A percentile compares a stretch with the other conserved stretches of the same genome.
phyloP scores from a whole-genome alignment of 2,888 invertebrate species.

The Nymphalis polychloros region DNA sequence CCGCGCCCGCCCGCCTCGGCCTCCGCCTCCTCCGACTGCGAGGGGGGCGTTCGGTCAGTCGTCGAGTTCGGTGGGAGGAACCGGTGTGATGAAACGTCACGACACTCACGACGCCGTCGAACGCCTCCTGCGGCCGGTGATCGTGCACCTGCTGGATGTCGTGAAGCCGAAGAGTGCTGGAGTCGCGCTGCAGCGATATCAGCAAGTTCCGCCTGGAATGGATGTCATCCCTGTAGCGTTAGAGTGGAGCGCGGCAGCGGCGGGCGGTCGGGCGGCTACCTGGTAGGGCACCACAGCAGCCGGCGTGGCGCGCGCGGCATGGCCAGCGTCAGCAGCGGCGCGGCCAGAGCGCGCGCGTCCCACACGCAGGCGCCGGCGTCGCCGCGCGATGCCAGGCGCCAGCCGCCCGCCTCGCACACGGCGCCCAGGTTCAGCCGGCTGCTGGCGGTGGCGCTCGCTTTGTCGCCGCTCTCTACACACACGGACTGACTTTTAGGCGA shows the following conservation, averaged over 20 bases:
- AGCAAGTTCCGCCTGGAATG: slow-evolving; percentile 85
- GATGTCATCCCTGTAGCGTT: not conserved
- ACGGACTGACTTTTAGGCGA: not conserved
- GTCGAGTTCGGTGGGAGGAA: no score
- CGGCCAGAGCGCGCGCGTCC: slow-evolving; percentile 93
- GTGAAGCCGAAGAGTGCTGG: slow-evolving; percentile 88
- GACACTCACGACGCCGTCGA: slow-evolving; percentile 47
- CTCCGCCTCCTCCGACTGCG: slow-evolving; percentile 49
- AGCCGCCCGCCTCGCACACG: slow-evolving; percentile 88
- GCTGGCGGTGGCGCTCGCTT: slow-evolving; percentile 84
- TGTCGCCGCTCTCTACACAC: slow-evolving; percentile 59
- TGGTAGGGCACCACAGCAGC: slow-evolving; percentile 94
- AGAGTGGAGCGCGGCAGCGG: not conserved
- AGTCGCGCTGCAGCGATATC: slow-evolving; percentile 91
- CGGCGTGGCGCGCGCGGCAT: slow-evolving; percentile 85
- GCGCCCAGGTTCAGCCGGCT: slow-evolving; percentile 93
- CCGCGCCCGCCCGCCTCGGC: slow-evolving; percentile 51
- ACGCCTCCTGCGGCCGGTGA: slow-evolving; percentile 42
- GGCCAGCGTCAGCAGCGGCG: slow-evolving; percentile 88
- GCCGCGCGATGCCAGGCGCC: slow-evolving; percentile 90
- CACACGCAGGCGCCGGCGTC: slow-evolving; percentile 92
- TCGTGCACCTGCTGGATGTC: slow-evolving; percentile 85
- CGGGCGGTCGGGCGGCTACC: slow-evolving; percentile 62
- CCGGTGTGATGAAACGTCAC: no score
- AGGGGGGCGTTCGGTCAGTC: no score